Evolutionary conservation across 2,797 vertebrate species (phyloP).

Genomic region (Podarcis siculus): DNA sequence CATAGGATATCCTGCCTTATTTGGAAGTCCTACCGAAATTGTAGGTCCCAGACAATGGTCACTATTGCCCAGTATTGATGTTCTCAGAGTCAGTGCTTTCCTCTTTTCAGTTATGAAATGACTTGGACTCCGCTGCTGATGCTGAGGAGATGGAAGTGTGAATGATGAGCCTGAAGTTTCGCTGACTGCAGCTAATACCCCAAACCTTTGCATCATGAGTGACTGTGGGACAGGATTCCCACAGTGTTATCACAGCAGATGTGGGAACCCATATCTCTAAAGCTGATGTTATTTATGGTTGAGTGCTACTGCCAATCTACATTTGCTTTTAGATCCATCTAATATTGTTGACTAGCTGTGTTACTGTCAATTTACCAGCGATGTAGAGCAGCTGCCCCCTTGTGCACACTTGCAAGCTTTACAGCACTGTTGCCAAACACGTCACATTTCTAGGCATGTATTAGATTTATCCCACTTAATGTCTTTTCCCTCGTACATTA

Average conservation of each 20-base stretch:
- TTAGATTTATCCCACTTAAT: background rate
- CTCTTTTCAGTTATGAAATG: background rate
- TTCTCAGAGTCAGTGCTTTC: background rate
- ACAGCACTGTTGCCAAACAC: background rate
- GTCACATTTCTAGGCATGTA: background rate
- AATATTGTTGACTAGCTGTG: background rate
- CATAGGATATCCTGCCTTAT: background rate
- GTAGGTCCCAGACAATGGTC: background rate
- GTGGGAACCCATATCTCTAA: background rate
- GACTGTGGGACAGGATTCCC: background rate
- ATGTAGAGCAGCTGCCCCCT: background rate
- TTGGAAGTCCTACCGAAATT: background rate
- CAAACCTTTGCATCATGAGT: background rate
- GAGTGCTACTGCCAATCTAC: background rate
- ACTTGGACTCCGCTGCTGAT: background rate
- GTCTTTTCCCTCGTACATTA: background rate
- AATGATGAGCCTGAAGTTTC: no score
- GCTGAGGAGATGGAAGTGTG: background rate
- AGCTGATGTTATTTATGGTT: background rate
- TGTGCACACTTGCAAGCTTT: constrained; percentile 6
- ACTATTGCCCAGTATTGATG: background rate
- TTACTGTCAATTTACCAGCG: background rate
- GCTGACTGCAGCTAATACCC: background rate
- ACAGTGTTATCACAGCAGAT: background rate
- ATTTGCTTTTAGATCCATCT: background rate